Evolutionary conservation across 2,888 invertebrate species (phyloP), one percentile per base, ranked within the genome.

Genomic region (Philaethria dido): DNA sequence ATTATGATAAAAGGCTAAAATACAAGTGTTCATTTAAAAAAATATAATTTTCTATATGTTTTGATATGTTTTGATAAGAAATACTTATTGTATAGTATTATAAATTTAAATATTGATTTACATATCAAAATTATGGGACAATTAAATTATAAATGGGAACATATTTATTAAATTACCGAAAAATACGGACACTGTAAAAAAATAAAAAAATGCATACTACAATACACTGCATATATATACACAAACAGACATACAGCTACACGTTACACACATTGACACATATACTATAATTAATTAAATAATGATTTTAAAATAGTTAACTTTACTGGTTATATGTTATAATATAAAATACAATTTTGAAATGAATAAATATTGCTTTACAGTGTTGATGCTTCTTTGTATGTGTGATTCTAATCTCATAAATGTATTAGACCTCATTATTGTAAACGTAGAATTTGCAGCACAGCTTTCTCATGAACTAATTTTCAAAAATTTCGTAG

Each of bases 401-500:
- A 81, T 80, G 88, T 85, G 89, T 89, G 88, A 78, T 73, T 69
- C 84, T 89, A 90, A 88, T 88, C 79, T 77, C 74, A 73, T 83
- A 79, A 77, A 73, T 76, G 76, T 81, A 20, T 72, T 61, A 75
- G 80, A 83, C 73, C 64, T 69, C 78, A 75, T 79, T 76, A 79
- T 78, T 81, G 77, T 81, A 79, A 81, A 84, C 82, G 86, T 89
- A 89, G 86, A 86, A 82, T 83, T 89, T 87, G 89, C 89, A 89
- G 89, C 86, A 81, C 80, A 80, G 88, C 90, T 83, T 85, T 79
- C 82, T 88, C 89, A 92, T 88, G 74, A 81, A 90, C 90, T 91
- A 89, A 91, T 90, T 89, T 82, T 77, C 77, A 80, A 82, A 75
- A 78, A 77, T 76, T 74, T 81, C 73, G 78, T 75, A 78, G 79